Base-by-base conservation (phyloP, 2,888 invertebrate genomes). In the Cryptocephalus primarius region DNA sequence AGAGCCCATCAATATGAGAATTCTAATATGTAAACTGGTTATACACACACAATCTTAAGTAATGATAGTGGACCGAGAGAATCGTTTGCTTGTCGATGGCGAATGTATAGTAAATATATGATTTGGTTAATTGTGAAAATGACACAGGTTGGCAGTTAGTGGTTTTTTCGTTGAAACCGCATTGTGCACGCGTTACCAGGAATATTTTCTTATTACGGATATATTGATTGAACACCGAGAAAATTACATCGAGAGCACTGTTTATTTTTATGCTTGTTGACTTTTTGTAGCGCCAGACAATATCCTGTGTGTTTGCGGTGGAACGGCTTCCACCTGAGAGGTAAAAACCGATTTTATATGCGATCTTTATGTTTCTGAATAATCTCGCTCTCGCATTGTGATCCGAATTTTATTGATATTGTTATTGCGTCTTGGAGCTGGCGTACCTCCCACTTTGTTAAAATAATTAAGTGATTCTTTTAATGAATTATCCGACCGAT, bases 211-310 rank as follows among this genome's bases (percentile, higher is more conserved):
- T 58, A 55, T 55, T 55, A 54, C 53, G 53, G 52, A 49, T 53
- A 59, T 56, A 60, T 60, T 60, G 60, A 60, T 60, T 59, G 60
- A 60, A 59, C 58, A 58, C 22, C 59, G 56, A 53, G 54, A 53
- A 57, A 55, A 57, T 59, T 58, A 54, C 55, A 44, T 40, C 50
- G 44, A 45, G 22, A 22, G 42, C 40, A 41, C 43, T 43, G 48
- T 53, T 49, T 50, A 48, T 51, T 54, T 50, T 56, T 51, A 49
- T 54, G 50, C 52, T 53, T 48, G 52, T 52, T 49, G 40, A 47
- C 46, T 57, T 58, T 58, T 53, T 52, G 51, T 52, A 48, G 49
- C 56, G 52, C 49, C 55, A 51, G 55, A 54, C 53, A 22, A 22
- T 50, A 55, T 58, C 56, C 55, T 54, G 55, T 55, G 54, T 49